Evolutionary conservation across 2,888 invertebrate species (phyloP).

Genomic region (Caenorhabditis wallacei): DNA sequence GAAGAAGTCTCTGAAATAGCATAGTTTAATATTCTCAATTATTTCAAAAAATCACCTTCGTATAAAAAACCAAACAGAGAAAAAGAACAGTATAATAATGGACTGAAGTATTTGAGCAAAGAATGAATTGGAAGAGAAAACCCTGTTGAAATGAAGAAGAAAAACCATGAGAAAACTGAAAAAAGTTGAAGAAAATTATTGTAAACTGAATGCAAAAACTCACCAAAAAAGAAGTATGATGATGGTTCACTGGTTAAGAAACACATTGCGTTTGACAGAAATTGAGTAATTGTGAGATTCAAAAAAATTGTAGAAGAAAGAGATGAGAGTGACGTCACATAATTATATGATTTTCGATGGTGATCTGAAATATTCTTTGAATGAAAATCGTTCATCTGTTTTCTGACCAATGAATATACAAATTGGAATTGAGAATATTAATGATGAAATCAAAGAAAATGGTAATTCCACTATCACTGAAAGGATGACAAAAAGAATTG

Average conservation of each 20-base stretch:
- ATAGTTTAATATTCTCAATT: not conserved
- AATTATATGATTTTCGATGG: constrained; percentile 29
- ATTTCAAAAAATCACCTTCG: constrained; percentile 31
- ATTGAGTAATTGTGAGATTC: constrained; percentile 20
- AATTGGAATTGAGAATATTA: constrained; percentile 21
- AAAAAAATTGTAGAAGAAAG: constrained; percentile 14
- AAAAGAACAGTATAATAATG: constrained; percentile 20
- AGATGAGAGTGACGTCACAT: not conserved
- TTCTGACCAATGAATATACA: constrained; percentile 40
- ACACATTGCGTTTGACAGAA: constrained; percentile 6
- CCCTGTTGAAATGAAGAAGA: constrained; percentile 28
- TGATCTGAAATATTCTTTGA: constrained; percentile 33
- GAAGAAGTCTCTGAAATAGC: constrained; percentile 26
- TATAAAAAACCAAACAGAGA: constrained; percentile 33
- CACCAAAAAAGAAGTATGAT: constrained; percentile 47
- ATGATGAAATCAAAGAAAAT: constrained; percentile 1
- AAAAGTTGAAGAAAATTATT: not conserved
- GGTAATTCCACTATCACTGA: constrained; percentile 18
- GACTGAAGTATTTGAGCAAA: constrained; percentile 43
- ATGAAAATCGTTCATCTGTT: not conserved
- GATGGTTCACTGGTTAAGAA: constrained; percentile 28
- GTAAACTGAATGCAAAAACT: too few species aligned
- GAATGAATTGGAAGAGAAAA: constrained; percentile 34
- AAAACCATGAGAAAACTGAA: constrained; percentile 46
- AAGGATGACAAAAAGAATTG: not conserved